Conservation (phyloP, 2,888 invertebrate species). For the Spisula solida region DNA sequence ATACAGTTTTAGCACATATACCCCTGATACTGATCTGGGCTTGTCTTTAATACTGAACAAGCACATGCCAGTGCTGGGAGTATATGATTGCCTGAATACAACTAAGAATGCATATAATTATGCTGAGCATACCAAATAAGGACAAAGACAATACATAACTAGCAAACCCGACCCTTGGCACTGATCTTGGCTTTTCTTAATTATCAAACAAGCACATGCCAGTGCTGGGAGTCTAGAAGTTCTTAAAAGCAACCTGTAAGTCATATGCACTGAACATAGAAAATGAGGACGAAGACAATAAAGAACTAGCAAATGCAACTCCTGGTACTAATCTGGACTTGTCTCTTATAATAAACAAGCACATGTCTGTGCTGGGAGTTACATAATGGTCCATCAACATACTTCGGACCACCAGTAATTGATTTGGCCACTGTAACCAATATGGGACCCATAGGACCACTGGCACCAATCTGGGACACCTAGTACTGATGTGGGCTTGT, state of each 20-base stretch:
- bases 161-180: neutral
- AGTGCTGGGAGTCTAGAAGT: slow-evolving; percentile 38
- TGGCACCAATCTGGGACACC: neutral
- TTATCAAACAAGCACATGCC: slow-evolving; percentile 25
- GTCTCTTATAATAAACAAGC: neutral
- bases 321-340: slow-evolving; percentile 31
- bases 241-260: neutral
- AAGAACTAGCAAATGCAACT: neutral
- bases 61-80: no score
- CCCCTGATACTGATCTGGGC: no score
- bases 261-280: neutral
- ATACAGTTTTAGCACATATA: no score
- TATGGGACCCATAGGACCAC: no score
- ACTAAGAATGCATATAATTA: no score
- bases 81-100: no score
- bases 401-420: no score
- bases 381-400: neutral
- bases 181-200: slow-evolving; percentile 19
- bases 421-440: no score
- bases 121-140: no score
- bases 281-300: neutral
- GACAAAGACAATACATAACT: no score
- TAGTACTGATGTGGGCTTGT: no score
- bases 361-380: slow-evolving; percentile 37
- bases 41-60: no score